Base-by-base conservation (phyloP, 2,113 vertebrate species). In the Triplophysa dalaica region DNA sequence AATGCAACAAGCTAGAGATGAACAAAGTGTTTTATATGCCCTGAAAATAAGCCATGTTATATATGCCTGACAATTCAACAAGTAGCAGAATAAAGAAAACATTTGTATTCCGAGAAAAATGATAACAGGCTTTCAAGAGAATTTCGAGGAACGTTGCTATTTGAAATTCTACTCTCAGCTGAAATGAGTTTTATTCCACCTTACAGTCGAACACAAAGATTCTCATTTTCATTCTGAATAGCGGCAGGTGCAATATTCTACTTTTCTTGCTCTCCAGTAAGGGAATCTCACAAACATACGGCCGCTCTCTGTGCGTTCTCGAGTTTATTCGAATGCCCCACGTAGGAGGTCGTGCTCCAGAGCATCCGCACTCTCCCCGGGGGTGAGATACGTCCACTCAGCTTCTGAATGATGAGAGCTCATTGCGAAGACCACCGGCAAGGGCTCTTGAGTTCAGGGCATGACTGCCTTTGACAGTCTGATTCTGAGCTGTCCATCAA, bases 341-440 rank as follows among this genome's bases (percentile, higher is more conserved):
- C n/a, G 19, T 5, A 21, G 54, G 17, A 56, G 54, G 54, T n/a
- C 17, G 54, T 56, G 48, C 60, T 65, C 16, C 45, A 65, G 61
- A 21, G 22, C 54, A 33, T 43, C 74, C 16, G 6, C 7, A 45
- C 74, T 21, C 45, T 54, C 74, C 61, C 60, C 24, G 8, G 10
- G 74, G 26, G 74, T 38, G 11, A 54, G 43, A 76, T 65, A 33
- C 26, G 24, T 33, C 45, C 45, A 22, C 61, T 76, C 74, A 76
- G 45, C 62, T 45, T 38, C 74, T 77, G 74, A 77, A 22, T 77
- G 74, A 77, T 77, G 74, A 77, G 24, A 62, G 61, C 26, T 77
- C 61, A 77, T 65, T 45, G 33, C 74, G 65, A 38, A 77, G 74
- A 77, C 43, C 24, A 65, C 74, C 45, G 13, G 10, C 29, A 54